phyloP scores from a whole-genome alignment of 2,797 vertebrate species.

The Epinephelus malabaricus region DNA sequence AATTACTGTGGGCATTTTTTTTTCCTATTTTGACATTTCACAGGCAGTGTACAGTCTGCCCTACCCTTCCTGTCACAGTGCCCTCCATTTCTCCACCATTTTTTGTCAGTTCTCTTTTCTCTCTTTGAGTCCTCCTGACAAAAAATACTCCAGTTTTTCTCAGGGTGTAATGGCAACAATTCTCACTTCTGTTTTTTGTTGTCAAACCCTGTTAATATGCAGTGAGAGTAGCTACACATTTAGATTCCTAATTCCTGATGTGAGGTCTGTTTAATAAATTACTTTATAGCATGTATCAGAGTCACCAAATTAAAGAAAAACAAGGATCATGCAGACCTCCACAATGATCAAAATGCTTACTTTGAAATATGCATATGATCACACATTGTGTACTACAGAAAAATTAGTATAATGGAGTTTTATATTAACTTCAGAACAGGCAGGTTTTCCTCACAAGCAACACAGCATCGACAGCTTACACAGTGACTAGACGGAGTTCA shows the following conservation, averaged over 20 bases:
- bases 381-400: not conserved
- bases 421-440: slow-evolving; percentile 15
- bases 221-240: not conserved
- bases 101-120: not conserved
- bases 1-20: not conserved
- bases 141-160: not conserved
- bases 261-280: not conserved
- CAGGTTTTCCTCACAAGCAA: slow-evolving; percentile 38
- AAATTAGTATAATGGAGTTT: slow-evolving; percentile 12
- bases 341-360: not conserved
- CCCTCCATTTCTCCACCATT: not conserved
- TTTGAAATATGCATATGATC: slow-evolving; percentile 8
- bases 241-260: not conserved
- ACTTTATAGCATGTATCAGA: not conserved
- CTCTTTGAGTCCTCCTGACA: not conserved
- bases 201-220: not conserved
- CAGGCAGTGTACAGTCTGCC: not conserved
- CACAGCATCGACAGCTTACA: slow-evolving; percentile 46
- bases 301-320: not conserved
- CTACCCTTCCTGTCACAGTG: not conserved
- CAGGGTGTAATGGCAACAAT: not conserved
- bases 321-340: not conserved
- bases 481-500: slow-evolving; percentile 38
- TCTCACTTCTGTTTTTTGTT: not conserved
- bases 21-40: not conserved